phyloP scores from a whole-genome alignment of 2,888 invertebrate genomes.

The Leptogaster cylindrica region DNA sequence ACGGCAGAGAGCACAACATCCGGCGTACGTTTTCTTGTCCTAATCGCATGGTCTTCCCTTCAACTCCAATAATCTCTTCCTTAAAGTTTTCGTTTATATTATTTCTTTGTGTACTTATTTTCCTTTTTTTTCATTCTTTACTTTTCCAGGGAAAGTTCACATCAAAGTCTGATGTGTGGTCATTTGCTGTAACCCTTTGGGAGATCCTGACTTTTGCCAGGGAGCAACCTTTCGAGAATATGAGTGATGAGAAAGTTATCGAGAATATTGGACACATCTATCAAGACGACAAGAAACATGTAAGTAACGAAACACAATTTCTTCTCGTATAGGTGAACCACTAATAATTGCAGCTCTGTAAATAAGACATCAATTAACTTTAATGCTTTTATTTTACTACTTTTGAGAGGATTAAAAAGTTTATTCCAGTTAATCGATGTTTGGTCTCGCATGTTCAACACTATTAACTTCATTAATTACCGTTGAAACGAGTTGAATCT shows the following conservation, averaged over 20 bases:
- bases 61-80: constrained; percentile 21
- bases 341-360: too few species aligned
- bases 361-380: too few species aligned
- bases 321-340: background rate
- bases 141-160: constrained; percentile 77
- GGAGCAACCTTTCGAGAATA: constrained; percentile 80
- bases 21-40: constrained; percentile 5
- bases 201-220: constrained; percentile 84
- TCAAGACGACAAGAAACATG: constrained; percentile 74
- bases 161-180: constrained; percentile 86
- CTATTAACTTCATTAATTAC: background rate
- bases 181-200: constrained; percentile 87
- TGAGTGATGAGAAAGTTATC: constrained; percentile 81
- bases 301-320: constrained; percentile 63
- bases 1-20: background rate
- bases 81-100: too few species aligned
- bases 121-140: constrained; percentile 48
- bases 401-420: too few species aligned
- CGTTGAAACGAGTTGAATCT: too few species aligned
- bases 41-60: background rate
- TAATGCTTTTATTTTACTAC: too few species aligned
- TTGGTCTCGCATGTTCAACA: too few species aligned
- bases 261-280: constrained; percentile 83
- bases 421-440: too few species aligned
- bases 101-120: constrained; percentile 41